A percentile compares a stretch with the other conserved stretches of the same genome.
These are phyloP conservation scores for Acronicta leporina DNA, from an alignment of 2,888 invertebrate genomes.

Conservation along the genomic window DNA sequence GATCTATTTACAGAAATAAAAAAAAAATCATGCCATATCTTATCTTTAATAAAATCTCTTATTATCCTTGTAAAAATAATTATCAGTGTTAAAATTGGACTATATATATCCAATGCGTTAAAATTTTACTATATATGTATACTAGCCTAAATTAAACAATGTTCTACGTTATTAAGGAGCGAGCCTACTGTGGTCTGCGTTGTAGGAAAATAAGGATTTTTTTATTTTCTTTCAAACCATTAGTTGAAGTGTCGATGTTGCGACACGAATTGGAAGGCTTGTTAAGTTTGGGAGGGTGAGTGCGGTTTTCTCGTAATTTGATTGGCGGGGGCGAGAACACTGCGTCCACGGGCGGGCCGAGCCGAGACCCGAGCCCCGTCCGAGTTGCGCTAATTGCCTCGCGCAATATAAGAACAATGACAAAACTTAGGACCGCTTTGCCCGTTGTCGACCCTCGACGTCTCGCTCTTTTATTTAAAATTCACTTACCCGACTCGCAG, in stretches of 20 bases:
- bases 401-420: slow-evolving; percentile 88
- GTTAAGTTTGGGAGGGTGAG: slow-evolving; percentile 73
- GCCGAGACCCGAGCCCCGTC: slow-evolving; percentile 72
- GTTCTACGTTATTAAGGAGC: neutral
- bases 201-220: slow-evolving; percentile 7
- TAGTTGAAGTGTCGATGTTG: slow-evolving; percentile 80
- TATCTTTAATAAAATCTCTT: no score
- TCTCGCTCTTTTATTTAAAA: slow-evolving; percentile 87
- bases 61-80: no score
- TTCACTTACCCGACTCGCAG: slow-evolving; percentile 84
- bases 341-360: slow-evolving; percentile 59
- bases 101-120: no score
- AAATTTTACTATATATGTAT: no score
- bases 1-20: no score
- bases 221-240: slow-evolving; percentile 62
- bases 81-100: no score
- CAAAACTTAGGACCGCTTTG: slow-evolving; percentile 82
- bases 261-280: slow-evolving; percentile 69
- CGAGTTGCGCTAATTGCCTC: slow-evolving; percentile 85
- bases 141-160: neutral
- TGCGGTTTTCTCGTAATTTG: slow-evolving; percentile 79
- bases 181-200: neutral
- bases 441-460: slow-evolving; percentile 74
- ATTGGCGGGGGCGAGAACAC: slow-evolving; percentile 73
- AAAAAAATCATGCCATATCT: no score